Evolutionary conservation across 1,140 invertebrate species (phyloP).

Genomic region (Ceratoteleas bidentatus): DNA sequence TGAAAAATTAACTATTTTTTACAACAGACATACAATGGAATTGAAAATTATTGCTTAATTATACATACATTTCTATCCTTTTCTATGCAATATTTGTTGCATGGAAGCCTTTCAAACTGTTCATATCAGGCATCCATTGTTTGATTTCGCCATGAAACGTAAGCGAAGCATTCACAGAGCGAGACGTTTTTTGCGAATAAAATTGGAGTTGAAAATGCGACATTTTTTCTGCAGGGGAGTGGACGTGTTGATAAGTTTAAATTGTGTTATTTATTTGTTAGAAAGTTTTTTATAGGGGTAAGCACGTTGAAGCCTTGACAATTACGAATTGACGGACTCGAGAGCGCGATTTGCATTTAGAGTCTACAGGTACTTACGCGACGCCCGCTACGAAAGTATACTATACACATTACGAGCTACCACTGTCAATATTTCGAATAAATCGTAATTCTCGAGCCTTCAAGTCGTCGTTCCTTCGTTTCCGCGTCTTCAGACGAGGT

Average conservation of each 20-base stretch:
- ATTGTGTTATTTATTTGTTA: slow-evolving; percentile 78
- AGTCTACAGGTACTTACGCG: slow-evolving; percentile 42
- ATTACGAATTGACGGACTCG: slow-evolving; percentile 38
- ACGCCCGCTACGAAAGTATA: slow-evolving; percentile 73
- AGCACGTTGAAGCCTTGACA: slow-evolving; percentile 36
- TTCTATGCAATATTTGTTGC: too few relatives aligned
- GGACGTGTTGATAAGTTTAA: slow-evolving; percentile 71
- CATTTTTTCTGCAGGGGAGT: slow-evolving; percentile 10
- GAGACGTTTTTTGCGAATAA: slow-evolving; percentile 8
- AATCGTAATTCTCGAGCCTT: slow-evolving; percentile 75
- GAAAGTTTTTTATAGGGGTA: slow-evolving; percentile 66
- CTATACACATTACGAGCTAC: slow-evolving; percentile 65
- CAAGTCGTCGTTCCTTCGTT: slow-evolving; percentile 29
- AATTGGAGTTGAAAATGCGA: slow-evolving; percentile 7
- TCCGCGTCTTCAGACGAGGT: slow-evolving; percentile 19
- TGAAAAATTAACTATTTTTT: too few relatives aligned
- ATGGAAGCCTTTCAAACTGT: too few relatives aligned
- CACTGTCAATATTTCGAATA: slow-evolving; percentile 73
- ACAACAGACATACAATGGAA: too few relatives aligned
- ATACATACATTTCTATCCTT: too few relatives aligned
- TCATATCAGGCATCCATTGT: too few relatives aligned
- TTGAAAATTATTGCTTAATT: too few relatives aligned
- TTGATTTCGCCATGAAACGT: too few relatives aligned
- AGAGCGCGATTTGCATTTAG: slow-evolving; percentile 28
- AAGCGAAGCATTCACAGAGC: too few relatives aligned